A percentile compares a stretch with the other conserved stretches of the same genome.
These are phyloP conservation scores for Drosophila trapezifrons DNA, from an alignment of 1,140 invertebrate genomes.

Conservation along the genomic window DNA sequence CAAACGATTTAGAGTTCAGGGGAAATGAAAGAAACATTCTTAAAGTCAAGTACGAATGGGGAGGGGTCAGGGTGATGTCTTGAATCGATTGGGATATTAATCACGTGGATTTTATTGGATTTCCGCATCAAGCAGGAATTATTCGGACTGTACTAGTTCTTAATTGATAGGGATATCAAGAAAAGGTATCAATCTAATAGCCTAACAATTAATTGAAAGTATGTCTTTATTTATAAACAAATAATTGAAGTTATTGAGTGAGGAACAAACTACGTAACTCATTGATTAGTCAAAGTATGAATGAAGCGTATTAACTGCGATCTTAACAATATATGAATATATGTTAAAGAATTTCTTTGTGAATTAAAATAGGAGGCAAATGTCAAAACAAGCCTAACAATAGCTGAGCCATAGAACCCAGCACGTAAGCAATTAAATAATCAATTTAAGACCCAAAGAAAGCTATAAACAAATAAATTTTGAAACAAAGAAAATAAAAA, in stretches of 20 bases:
- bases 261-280: background rate
- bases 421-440: constrained; percentile 4
- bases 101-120: background rate
- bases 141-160: background rate
- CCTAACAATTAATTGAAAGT: background rate
- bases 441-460: background rate
- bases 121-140: constrained; percentile 6
- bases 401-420: constrained; percentile 1
- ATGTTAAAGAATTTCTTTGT: background rate
- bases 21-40: constrained; percentile 14
- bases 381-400: background rate
- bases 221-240: background rate
- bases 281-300: background rate
- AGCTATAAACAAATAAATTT: background rate
- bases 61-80: background rate
- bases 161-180: constrained; percentile 7
- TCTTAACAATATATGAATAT: no score
- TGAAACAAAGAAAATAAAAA: background rate
- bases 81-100: constrained; percentile 2
- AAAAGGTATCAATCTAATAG: background rate
- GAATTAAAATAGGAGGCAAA: background rate
- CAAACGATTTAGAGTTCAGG: constrained; percentile 12
- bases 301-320: background rate
- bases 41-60: constrained; percentile 4
- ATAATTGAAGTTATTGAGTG: background rate